Evolutionary conservation across 2,113 vertebrate species (phyloP).

Genomic region (Cyphomyrus plagiostoma): DNA sequence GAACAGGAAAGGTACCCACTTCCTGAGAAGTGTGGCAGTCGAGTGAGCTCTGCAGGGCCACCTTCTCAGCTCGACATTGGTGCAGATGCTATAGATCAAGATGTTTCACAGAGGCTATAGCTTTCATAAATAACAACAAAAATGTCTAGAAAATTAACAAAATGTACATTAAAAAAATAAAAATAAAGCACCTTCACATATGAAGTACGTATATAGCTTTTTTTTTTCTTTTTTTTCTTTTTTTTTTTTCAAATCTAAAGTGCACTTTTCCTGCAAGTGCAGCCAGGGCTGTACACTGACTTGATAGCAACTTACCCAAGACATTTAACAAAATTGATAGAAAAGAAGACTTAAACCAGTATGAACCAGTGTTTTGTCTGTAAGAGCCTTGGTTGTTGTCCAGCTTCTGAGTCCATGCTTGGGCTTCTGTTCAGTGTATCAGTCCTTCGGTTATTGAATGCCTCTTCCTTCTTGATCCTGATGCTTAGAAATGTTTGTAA

Average conservation of each 20-base stretch:
- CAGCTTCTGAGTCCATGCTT: conserved; percentile 62
- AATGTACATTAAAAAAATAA: conserved; percentile 73
- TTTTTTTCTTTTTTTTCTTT: neutral
- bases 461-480: conserved; percentile 71
- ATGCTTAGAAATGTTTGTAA: conserved; percentile 68
- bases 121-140: conserved; percentile 80
- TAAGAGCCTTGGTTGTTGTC: conserved; percentile 50
- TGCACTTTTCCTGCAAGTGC: conserved; percentile 90
- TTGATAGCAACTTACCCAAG: conserved; percentile 44
- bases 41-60: conserved; percentile 46
- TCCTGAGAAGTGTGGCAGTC: conserved; percentile 59
- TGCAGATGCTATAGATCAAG: conserved; percentile 55
- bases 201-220: conserved; percentile 44
- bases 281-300: conserved; percentile 63
- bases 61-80: conserved; percentile 57
- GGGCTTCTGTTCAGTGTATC: conserved; percentile 49
- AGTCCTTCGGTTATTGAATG: conserved; percentile 55
- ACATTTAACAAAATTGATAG: conserved; percentile 36
- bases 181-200: conserved; percentile 78
- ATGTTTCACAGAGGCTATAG: conserved; percentile 55
- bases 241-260: conserved; percentile 51
- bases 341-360: conserved; percentile 68
- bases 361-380: conserved; percentile 74
- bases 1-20: conserved; percentile 54
- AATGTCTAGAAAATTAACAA: conserved; percentile 43